Percentiles rank a stretch among this genome's conserved stretches.
These are phyloP conservation scores for Parauchenoglanis punctatus DNA, from an alignment of 2,797 vertebrate species.

Conservation along the genomic window DNA sequence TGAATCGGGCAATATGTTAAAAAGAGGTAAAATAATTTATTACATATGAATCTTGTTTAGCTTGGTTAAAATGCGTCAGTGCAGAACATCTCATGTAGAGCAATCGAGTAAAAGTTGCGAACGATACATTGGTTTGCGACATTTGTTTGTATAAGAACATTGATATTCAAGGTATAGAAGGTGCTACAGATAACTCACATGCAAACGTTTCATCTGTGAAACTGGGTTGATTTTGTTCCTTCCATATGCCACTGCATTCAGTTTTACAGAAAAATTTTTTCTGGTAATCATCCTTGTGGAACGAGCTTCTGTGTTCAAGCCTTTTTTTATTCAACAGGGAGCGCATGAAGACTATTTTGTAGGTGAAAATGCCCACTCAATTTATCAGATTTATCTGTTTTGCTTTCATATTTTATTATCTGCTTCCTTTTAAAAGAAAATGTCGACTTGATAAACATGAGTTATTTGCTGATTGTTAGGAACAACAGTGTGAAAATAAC, in stretches of 20 bases:
- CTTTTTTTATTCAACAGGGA: not conserved
- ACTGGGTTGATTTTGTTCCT: not conserved
- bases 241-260: not conserved
- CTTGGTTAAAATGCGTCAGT: not conserved
- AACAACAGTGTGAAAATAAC: not conserved
- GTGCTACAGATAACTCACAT: not conserved
- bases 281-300: not conserved
- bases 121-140: not conserved
- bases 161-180: not conserved
- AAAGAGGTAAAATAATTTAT: not conserved
- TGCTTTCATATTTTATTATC: not conserved
- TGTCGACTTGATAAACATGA: not conserved
- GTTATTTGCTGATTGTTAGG: not conserved
- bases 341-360: not conserved
- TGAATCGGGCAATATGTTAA: not conserved
- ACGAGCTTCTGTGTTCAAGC: not conserved
- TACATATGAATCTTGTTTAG: not conserved
- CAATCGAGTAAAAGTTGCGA: not conserved
- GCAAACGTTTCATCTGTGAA: not conserved
- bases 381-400: not conserved
- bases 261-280: not conserved
- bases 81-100: not conserved
- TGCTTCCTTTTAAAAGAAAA: not conserved
- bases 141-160: not conserved
- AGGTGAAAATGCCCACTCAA: not conserved